Evolutionary conservation across 2,113 vertebrate genomes (phyloP).

Genomic region (Paradisaea rubra): DNA sequence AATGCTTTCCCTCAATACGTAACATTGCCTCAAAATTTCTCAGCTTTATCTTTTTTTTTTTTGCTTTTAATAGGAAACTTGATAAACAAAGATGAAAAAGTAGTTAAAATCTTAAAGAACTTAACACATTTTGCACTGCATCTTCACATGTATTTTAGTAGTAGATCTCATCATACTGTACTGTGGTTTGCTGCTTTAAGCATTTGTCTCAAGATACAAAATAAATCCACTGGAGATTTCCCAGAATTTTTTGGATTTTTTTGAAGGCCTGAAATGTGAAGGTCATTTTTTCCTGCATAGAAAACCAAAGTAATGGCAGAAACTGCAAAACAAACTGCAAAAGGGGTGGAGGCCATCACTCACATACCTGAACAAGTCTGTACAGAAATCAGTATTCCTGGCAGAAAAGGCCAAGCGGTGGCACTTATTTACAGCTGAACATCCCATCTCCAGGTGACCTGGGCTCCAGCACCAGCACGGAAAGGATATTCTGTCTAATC

Average conservation of each 20-base stretch:
- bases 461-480: background rate
- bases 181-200: background rate
- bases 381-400: background rate
- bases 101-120: background rate
- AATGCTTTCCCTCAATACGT: background rate
- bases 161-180: background rate
- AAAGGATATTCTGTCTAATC: background rate
- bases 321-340: background rate
- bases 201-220: background rate
- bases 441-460: background rate
- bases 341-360: background rate
- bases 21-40: background rate
- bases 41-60: background rate
- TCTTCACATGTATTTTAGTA: background rate
- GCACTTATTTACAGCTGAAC: background rate
- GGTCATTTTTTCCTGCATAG: background rate
- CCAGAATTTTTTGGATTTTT: background rate
- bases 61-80: background rate
- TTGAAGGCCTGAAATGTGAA: background rate
- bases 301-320: background rate
- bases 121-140: background rate
- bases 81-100: background rate
- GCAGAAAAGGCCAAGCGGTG: background rate
- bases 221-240: background rate
- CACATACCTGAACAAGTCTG: background rate